These are phyloP conservation scores for Cynoglossus semilaevis DNA, from an alignment of 2,113 vertebrate species.

Conservation along the genomic window DNA sequence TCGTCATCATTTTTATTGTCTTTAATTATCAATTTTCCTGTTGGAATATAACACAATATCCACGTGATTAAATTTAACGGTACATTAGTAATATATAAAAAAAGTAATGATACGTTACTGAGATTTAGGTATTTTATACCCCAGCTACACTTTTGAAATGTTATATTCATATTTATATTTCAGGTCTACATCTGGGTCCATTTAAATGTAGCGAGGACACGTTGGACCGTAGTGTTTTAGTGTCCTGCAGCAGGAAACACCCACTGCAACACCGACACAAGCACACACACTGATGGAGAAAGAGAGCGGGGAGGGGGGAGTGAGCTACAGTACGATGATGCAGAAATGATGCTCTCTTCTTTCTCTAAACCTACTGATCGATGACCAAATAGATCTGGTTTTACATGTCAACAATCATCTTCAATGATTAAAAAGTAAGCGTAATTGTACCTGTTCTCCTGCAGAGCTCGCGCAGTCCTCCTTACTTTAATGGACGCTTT, in stretches of 20 bases:
- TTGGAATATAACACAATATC: no score
- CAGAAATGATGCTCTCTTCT: constrained; percentile 14
- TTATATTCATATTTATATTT: no score
- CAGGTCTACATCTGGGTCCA: no score
- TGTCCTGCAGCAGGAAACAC: constrained; percentile 55
- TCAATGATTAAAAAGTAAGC: neutral
- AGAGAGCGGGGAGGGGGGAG: no score
- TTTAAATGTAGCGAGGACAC: no score
- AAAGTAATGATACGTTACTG: no score
- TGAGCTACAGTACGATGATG: constrained; percentile 41
- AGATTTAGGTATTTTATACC: no score
- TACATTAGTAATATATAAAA: no score
- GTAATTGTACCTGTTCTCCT: constrained; percentile 50
- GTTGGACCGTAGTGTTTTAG: constrained; percentile 11
- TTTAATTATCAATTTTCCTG: no score
- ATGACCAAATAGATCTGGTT: neutral
- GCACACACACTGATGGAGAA: constrained; percentile 20
- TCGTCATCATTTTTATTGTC: no score
- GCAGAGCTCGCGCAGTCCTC: constrained; percentile 40
- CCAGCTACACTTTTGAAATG: no score
- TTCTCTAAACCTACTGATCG: neutral
- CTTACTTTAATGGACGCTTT: constrained; percentile 16
- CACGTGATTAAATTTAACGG: no score
- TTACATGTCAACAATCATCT: neutral
- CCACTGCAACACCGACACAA: constrained; percentile 25